Evolutionary conservation across 2,888 invertebrate species (phyloP).

Genomic region (Drosophila prolongata): DNA sequence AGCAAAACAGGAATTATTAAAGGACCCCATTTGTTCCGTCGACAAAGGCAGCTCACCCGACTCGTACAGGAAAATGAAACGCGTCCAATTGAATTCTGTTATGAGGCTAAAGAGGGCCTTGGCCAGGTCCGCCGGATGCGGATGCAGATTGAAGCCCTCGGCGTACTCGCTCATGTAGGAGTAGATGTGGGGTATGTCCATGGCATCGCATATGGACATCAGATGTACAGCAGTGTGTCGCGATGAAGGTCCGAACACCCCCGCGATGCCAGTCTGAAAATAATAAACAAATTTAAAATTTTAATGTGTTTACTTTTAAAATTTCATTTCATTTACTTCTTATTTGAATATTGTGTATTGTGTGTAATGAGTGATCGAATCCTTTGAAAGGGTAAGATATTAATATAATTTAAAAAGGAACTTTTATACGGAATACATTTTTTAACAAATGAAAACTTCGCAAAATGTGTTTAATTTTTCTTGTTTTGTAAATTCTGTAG

Average conservation of each 20-base stretch:
- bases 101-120: constrained; percentile 89
- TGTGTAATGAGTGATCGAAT: too few relatives aligned
- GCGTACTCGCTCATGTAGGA: constrained; percentile 89
- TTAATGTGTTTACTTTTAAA: background rate
- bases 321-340: background rate
- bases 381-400: too few relatives aligned
- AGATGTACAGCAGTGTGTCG: constrained; percentile 89
- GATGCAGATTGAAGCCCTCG: constrained; percentile 89
- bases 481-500: too few relatives aligned
- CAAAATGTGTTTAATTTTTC: too few relatives aligned
- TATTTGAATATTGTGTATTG: too few relatives aligned
- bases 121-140: constrained; percentile 88
- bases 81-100: constrained; percentile 90
- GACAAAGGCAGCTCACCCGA: constrained; percentile 65
- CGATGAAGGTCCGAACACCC: constrained; percentile 92
- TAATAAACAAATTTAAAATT: background rate
- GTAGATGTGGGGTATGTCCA: constrained; percentile 94
- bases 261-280: constrained; percentile 88
- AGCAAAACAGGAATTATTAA: background rate
- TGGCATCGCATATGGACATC: constrained; percentile 91
- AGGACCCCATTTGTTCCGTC: background rate
- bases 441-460: too few relatives aligned
- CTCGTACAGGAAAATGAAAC: constrained; percentile 90
- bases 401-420: too few relatives aligned
- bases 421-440: too few relatives aligned